Evolutionary conservation across 2,113 vertebrate genomes (phyloP).

Genomic region (Gasterosteus aculeatus): DNA sequence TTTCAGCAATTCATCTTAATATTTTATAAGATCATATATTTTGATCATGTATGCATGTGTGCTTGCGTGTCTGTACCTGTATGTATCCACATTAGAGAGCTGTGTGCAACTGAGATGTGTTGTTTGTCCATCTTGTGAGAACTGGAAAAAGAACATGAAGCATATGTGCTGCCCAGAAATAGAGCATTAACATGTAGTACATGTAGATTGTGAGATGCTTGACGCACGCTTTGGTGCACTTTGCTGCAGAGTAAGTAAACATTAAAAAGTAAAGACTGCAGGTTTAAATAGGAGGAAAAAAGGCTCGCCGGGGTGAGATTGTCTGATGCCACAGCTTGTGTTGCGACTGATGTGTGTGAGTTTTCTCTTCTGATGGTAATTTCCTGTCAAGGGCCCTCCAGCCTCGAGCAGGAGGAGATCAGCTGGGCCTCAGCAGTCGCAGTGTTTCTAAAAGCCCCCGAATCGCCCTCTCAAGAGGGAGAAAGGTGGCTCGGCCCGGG

Average conservation of each 20-base stretch:
- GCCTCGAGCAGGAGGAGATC: constrained; percentile 82
- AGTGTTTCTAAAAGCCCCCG: constrained; percentile 79
- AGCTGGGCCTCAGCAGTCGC: constrained; percentile 83
- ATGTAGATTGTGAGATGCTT: too few relatives aligned
- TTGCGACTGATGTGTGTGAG: constrained; percentile 74
- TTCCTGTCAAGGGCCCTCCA: constrained; percentile 87
- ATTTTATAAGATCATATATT: too few relatives aligned
- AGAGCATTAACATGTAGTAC: background rate
- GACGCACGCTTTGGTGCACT: too few relatives aligned
- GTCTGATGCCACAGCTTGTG: constrained; percentile 57
- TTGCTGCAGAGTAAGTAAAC: constrained; percentile 1
- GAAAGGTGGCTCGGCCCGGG: constrained; percentile 86
- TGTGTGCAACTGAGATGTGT: background rate
- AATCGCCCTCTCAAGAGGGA: constrained; percentile 80
- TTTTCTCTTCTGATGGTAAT: constrained; percentile 86
- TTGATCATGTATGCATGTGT: too few relatives aligned
- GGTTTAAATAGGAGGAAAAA: constrained; percentile 25
- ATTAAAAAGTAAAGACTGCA: too few relatives aligned
- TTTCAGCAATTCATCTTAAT: background rate
- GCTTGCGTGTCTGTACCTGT: background rate
- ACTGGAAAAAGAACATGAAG: background rate
- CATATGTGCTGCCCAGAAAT: too few relatives aligned
- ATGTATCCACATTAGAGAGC: background rate
- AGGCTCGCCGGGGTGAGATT: constrained; percentile 10
- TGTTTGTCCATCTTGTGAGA: background rate